phyloP scores from a whole-genome alignment of 2,888 invertebrate genomes.

The Noctua fimbriata region DNA sequence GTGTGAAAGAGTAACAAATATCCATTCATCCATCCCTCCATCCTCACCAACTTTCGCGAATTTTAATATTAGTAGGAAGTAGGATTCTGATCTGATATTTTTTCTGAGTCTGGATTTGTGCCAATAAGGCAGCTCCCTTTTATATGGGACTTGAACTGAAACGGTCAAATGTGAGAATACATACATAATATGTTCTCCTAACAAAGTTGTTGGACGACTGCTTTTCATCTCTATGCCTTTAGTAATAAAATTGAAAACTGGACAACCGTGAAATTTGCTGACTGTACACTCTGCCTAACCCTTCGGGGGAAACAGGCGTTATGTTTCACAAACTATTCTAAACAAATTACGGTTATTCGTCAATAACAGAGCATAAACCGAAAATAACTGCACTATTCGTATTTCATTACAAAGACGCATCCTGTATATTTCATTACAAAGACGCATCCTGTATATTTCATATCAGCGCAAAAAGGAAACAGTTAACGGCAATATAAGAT shows the following conservation, averaged over 20 bases:
- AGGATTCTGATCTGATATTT: not conserved
- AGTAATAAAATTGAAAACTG: not conserved
- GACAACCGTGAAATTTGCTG: not conserved
- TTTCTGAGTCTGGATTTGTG: not conserved
- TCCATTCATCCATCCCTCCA: no score
- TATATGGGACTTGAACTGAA: not conserved
- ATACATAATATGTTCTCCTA: not conserved
- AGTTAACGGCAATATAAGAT: conserved; percentile 33
- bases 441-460: conserved; percentile 2
- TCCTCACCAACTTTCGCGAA: no score
- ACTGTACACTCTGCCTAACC: not conserved
- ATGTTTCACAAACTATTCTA: not conserved
- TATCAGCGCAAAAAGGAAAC: conserved; percentile 14
- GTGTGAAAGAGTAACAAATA: no score
- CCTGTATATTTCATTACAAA: no score
- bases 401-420: not conserved
- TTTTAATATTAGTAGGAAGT: no score
- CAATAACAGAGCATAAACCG: not conserved
- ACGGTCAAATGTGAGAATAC: not conserved
- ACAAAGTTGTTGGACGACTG: not conserved
- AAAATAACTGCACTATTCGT: not conserved
- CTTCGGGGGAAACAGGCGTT: not conserved
- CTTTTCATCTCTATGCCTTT: not conserved
- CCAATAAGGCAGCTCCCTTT: not conserved
- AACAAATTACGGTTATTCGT: not conserved